Evolutionary conservation across 1,140 invertebrate species (phyloP).

Genomic region (Leptopilina clavipes): DNA sequence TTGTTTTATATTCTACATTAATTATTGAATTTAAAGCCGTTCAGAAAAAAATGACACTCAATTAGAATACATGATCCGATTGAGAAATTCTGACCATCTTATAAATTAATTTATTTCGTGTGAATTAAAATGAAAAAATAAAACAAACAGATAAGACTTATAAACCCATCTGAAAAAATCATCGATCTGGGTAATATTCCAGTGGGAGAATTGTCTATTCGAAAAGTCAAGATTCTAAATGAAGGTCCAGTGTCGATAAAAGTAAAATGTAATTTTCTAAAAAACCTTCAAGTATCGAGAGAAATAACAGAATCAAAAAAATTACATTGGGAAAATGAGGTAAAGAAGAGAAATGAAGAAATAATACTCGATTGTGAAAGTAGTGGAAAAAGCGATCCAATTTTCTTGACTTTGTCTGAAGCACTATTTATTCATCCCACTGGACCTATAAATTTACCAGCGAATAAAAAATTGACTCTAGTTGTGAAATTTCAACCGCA

Average conservation of each 20-base stretch:
- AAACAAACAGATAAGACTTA: conserved; percentile 63
- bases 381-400: background rate
- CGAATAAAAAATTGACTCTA: conserved; percentile 59
- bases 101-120: too few relatives aligned
- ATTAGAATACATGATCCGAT: too few relatives aligned
- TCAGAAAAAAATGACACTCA: too few relatives aligned
- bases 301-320: background rate
- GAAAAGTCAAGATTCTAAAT: conserved; percentile 65
- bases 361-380: background rate
- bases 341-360: background rate
- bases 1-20: too few relatives aligned
- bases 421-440: conserved; percentile 57
- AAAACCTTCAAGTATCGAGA: background rate
- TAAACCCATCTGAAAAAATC: conserved; percentile 65
- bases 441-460: conserved; percentile 50
- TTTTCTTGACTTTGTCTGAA: background rate
- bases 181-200: conserved; percentile 66
- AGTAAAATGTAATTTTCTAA: conserved; percentile 57
- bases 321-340: background rate
- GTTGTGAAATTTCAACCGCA: conserved; percentile 61
- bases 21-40: too few relatives aligned
- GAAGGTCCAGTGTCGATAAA: conserved; percentile 58
- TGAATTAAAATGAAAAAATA: too few relatives aligned
- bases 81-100: too few relatives aligned
- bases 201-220: conserved; percentile 54